Evolutionary conservation across 2,797 vertebrate genomes (phyloP).

Genomic region (Carapus acus): DNA sequence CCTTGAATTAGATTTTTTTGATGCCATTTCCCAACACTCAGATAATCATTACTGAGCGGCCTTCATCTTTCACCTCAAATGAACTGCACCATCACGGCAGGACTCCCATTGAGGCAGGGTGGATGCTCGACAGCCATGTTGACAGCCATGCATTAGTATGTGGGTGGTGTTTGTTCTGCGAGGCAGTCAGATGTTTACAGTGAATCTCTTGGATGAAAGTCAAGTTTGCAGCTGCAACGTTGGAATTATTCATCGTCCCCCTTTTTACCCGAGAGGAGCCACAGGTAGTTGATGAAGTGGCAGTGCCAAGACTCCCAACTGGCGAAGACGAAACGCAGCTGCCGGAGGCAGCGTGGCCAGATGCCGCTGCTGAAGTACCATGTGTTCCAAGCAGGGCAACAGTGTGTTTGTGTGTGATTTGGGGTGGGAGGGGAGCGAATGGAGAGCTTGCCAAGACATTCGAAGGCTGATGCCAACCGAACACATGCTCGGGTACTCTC

Average conservation of each 20-base stretch:
- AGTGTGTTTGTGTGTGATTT: constrained; percentile 71
- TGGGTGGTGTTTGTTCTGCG: constrained; percentile 59
- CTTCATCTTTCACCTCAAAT: constrained; percentile 38
- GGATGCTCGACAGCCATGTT: constrained; percentile 17
- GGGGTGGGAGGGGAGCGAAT: constrained; percentile 66
- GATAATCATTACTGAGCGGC: constrained; percentile 8
- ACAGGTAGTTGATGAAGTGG: constrained; percentile 87
- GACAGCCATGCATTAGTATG: constrained; percentile 50
- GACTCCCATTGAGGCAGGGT: constrained; percentile 19
- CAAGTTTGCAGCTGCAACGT: constrained; percentile 76
- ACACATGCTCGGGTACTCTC: constrained; percentile 78
- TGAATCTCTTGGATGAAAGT: constrained; percentile 75
- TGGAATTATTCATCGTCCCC: constrained; percentile 75
- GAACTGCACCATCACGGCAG: constrained; percentile 23
- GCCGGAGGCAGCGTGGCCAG: constrained; percentile 81
- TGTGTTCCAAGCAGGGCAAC: constrained; percentile 83
- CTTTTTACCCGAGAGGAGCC: constrained; percentile 76
- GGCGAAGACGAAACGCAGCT: constrained; percentile 81
- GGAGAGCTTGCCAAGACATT: constrained; percentile 77
- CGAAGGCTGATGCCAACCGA: constrained; percentile 79
- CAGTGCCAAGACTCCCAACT: constrained; percentile 84
- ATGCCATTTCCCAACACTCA: constrained; percentile 27
- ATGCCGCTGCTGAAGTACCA: constrained; percentile 81
- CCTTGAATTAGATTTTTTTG: constrained; percentile 39
- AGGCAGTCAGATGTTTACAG: constrained; percentile 66